These are phyloP conservation scores for Nothura maculosa DNA, from an alignment of 2,797 vertebrate genomes.

Conservation along the genomic window DNA sequence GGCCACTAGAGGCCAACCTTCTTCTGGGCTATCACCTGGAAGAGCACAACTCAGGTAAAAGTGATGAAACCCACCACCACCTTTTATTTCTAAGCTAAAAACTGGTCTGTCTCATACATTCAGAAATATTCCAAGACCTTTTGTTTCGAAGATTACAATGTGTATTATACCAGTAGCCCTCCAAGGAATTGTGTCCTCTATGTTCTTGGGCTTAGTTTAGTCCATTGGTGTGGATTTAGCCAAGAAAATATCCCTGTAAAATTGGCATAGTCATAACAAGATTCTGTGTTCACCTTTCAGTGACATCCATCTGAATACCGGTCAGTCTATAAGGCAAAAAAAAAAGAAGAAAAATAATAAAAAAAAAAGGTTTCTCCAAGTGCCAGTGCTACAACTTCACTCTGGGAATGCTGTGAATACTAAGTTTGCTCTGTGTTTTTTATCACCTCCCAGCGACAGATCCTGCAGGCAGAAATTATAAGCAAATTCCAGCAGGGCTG, in stretches of 20 bases:
- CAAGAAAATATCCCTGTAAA: neutral
- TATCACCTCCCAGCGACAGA: rapidly evolving
- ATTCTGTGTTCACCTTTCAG: neutral
- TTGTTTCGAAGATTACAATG: neutral
- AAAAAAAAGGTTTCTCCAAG: neutral
- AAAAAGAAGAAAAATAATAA: neutral
- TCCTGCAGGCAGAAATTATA: neutral
- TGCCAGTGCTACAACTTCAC: neutral
- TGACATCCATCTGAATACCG: neutral
- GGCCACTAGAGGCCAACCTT: neutral
- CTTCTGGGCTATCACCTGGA: neutral
- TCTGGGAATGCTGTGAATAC: neutral
- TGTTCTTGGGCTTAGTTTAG: neutral
- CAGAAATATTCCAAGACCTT: neutral
- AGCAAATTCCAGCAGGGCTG: rapidly evolving
- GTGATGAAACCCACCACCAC: neutral
- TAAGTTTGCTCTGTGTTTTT: neutral
- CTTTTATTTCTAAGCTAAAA: neutral
- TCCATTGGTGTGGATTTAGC: neutral
- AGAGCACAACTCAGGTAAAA: neutral
- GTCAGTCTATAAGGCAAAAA: neutral
- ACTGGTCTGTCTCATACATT: neutral
- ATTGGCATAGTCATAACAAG: neutral
- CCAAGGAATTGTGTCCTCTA: neutral
- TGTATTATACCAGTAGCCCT: neutral